Evolutionary conservation across 2,797 vertebrate genomes (phyloP), one percentile per base, ranked within the genome.

Genomic region (Melanotaenia nigrans): DNA sequence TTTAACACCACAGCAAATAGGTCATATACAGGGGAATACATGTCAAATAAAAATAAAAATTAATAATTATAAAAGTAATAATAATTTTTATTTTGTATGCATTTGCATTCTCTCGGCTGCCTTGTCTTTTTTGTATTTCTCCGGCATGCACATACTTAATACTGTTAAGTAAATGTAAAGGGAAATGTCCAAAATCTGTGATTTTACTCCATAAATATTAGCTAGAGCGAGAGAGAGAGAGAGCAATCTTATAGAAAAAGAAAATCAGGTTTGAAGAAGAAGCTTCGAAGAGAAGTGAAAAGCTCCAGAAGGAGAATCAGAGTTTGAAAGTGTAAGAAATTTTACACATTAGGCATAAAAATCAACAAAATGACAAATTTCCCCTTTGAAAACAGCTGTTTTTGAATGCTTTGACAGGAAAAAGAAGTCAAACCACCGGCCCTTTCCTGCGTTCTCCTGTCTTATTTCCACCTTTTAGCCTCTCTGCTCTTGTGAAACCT

Each of bases 401-500:
- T 63, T 22, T 40, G 42, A 2, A 32, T 24, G 24, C 38, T 63
- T 30, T 28, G 62, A 66, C 57, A 60, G 42, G 61, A 71, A 14
- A 47, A 24, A 51, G 49, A 51, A 51, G 22, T 9, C 22, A 42
- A 71, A 60, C 51, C 22, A 5, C 13, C 4, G 36, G 18, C 12
- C 0, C 16, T 47, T 40, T 55, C 56, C 25, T 61, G 30, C 53
- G 57, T 59, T 54, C 13, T 11, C 10, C 33, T 4, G 30, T 59
- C 69, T 5, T 0, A 35, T 24, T 63, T 57, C 20, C 38, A 57
- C 79, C 70, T 72, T 45, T 32, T 18, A 35, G 71, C 73, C 77
- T 72, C 68, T 0, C 0, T 20, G 49, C 64, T 56, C 60, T 49
- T 1, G 3, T 38, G 61, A 75, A 71, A 58, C 22, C 65, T 69